Evolutionary conservation across 2,797 vertebrate genomes (phyloP), one percentile per base, ranked within the genome.

Genomic region (Crocidura indochinensis): DNA sequence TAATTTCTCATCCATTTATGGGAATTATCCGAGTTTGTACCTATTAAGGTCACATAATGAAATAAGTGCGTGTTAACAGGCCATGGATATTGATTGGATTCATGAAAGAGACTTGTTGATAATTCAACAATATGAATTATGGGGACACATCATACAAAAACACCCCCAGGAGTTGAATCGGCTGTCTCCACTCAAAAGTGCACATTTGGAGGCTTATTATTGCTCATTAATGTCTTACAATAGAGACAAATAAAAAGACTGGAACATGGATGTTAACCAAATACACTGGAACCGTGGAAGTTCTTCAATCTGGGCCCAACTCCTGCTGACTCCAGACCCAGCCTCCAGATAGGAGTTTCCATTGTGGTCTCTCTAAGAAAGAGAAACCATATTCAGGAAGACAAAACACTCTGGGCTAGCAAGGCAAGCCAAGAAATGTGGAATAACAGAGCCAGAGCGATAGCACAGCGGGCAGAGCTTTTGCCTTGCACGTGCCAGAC

Each of bases 341-440:
- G 62, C 46, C 15, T 91, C 38, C 71, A n/a, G 67, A 62, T 20
- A 19, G 3, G 15, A 62, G 26, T 8, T 88, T 88, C 46, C 26
- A 10, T 84, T 93, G 62, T n/a, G 6, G 38, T 29, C 71, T 14
- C 67, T 91, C 84, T 86, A 80, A 92, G 69, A 86, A 92, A 88
- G 15, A 84, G 44, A 91, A 77, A 22, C 44, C 26, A 46, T 10
- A 56, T 86, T 91, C 46, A 67, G 73, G 76, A 89, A 68, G 51
- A 68, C 31, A 27, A 67, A 79, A 80, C 44, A n/a, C 92, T 83
- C n/a, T n/a, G n/a, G n/a, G n/a, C n/a, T n/a, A 51, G 22, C 38
- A 38, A 87, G 91, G 62, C 82, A 88, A 12, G 17, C 44, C 1
- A 11, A 88, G 47, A 81, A 14, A 14, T n/a, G 84, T 27, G 29